These are phyloP conservation scores for Drosophila serrata DNA, from an alignment of 1,140 invertebrate species.

Conservation along the genomic window DNA sequence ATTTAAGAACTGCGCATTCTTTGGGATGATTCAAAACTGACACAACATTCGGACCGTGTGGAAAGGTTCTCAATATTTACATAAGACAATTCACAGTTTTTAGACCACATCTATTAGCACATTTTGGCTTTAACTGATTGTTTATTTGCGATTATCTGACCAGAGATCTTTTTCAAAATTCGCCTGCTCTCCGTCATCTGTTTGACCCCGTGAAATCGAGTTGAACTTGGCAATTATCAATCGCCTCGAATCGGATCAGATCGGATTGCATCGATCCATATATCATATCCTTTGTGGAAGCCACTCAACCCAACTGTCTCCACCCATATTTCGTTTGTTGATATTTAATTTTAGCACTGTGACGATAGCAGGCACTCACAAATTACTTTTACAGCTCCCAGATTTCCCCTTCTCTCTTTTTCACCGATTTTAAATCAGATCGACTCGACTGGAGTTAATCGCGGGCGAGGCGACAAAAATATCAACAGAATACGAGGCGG, in stretches of 20 bases:
- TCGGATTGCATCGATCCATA: slow-evolving; percentile 5
- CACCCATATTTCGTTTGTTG: slow-evolving; percentile 35
- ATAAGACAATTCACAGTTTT: slow-evolving; percentile 52
- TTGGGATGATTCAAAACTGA: slow-evolving; percentile 26
- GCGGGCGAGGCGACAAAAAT: slow-evolving; percentile 18
- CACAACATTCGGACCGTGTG: background rate
- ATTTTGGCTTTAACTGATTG: slow-evolving; percentile 28
- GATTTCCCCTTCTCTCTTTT: background rate
- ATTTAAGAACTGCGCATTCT: slow-evolving; percentile 44
- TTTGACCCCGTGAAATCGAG: slow-evolving; percentile 23
- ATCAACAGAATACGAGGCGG: background rate
- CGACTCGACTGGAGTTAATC: slow-evolving; percentile 6
- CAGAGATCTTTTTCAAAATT: slow-evolving; percentile 1
- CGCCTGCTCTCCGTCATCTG: slow-evolving; percentile 3
- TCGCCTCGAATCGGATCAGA: slow-evolving; percentile 2
- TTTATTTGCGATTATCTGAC: slow-evolving; percentile 26
- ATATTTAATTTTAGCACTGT: slow-evolving; percentile 48
- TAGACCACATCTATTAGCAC: slow-evolving; percentile 49
- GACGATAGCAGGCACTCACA: slow-evolving; percentile 27
- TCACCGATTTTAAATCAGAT: slow-evolving; percentile 4
- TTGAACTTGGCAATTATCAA: slow-evolving; percentile 28
- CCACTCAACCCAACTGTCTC: slow-evolving; percentile 19
- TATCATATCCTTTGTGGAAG: slow-evolving; percentile 27
- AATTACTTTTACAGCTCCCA: slow-evolving; percentile 13
- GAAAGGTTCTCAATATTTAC: slow-evolving; percentile 49